Percentiles rank a stretch among this genome's conserved stretches.
These are phyloP conservation scores for Caenorhabditis remanei DNA, from an alignment of 1,140 invertebrate species.

Conservation along the genomic window DNA sequence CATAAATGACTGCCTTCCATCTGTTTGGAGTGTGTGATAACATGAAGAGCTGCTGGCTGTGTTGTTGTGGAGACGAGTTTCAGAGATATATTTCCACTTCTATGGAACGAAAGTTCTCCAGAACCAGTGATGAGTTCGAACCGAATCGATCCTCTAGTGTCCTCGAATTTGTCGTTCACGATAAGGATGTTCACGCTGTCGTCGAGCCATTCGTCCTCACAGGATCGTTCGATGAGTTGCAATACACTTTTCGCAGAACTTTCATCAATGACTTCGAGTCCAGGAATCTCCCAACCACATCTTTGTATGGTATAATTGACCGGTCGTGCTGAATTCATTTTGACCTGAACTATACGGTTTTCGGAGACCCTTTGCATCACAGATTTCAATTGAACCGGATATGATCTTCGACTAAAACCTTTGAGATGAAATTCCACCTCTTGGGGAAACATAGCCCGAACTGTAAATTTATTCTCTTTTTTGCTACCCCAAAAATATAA, in stretches of 20 bases:
- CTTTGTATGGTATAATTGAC: not conserved
- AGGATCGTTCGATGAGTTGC: not conserved
- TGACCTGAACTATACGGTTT: not conserved
- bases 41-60: too few relatives aligned
- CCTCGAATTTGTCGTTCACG: not conserved
- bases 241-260: not conserved
- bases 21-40: too few relatives aligned
- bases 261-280: not conserved
- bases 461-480: not conserved
- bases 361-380: not conserved
- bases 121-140: not conserved
- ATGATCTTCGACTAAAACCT: not conserved
- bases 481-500: not conserved
- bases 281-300: not conserved
- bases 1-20: too few relatives aligned
- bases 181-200: not conserved
- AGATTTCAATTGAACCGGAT: constrained; percentile 10
- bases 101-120: too few relatives aligned
- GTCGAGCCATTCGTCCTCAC: not conserved
- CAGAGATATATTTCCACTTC: too few relatives aligned
- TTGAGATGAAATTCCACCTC: not conserved
- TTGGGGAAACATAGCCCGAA: not conserved
- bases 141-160: too few relatives aligned
- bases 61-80: too few relatives aligned
- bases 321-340: not conserved